phyloP scores from a whole-genome alignment of 2,113 vertebrate species.

The Galeopterus variegatus region DNA sequence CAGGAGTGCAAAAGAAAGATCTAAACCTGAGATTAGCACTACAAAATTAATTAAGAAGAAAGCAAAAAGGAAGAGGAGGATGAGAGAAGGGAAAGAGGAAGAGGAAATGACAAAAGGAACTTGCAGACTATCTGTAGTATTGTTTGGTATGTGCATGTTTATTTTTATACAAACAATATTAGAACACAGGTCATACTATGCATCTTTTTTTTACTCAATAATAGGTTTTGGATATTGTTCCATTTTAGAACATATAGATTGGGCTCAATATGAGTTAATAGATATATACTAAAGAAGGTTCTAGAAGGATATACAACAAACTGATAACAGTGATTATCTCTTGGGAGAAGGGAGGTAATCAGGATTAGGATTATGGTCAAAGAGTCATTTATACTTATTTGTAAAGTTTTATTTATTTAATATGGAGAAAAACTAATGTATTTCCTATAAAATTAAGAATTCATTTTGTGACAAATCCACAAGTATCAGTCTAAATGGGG shows the following conservation, averaged over 20 bases:
- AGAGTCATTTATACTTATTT: neutral
- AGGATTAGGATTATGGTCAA: neutral
- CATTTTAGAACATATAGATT: neutral
- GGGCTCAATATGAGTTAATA: neutral
- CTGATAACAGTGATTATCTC: neutral
- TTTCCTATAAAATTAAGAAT: neutral
- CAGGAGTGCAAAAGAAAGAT: neutral
- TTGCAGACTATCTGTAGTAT: neutral
- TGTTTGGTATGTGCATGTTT: too few relatives aligned
- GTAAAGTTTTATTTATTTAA: conserved; percentile 7
- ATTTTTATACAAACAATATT: neutral
- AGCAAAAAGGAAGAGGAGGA: neutral
- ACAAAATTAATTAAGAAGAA: neutral
- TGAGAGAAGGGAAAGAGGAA: neutral
- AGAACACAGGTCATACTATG: neutral
- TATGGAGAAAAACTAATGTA: neutral
- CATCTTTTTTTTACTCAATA: neutral
- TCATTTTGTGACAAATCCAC: neutral
- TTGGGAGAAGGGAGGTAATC: neutral
- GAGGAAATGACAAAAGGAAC: neutral
- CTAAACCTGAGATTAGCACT: neutral
- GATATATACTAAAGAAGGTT: neutral
- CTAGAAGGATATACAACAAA: neutral
- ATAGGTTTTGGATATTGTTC: neutral
- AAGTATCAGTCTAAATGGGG: too few relatives aligned